These are phyloP conservation scores for Xenopus tropicalis DNA, from an alignment of 2,113 vertebrate species.

Conservation along the genomic window UCB_Xtro_10.0 CM004446.2:103475501-103476000, in stretches of 20 bases:
- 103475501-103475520: no score
- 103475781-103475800: slow-evolving; percentile 42
- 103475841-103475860: slow-evolving; percentile 10
- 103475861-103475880: slow-evolving; percentile 32
- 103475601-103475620: no score
- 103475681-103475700: no score
- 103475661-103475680: no score
- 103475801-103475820: slow-evolving; percentile 35
- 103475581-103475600: no score
- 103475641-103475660: no score
- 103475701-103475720: slow-evolving; percentile 28
- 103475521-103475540: no score
- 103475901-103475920: slow-evolving; percentile 16
- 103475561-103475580: no score
- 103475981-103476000: neutral
- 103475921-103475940: slow-evolving; percentile 22
- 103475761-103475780: slow-evolving; percentile 55
- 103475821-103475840: neutral
- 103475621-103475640: no score
- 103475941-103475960: slow-evolving; percentile 5
- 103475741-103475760: slow-evolving; percentile 59
- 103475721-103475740: slow-evolving; percentile 55
- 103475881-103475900: slow-evolving; percentile 11
- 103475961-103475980: neutral
- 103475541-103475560: no score